phyloP scores from a whole-genome alignment of 2,797 vertebrate genomes.

The Phrynocephalus vlangalii region DNA sequence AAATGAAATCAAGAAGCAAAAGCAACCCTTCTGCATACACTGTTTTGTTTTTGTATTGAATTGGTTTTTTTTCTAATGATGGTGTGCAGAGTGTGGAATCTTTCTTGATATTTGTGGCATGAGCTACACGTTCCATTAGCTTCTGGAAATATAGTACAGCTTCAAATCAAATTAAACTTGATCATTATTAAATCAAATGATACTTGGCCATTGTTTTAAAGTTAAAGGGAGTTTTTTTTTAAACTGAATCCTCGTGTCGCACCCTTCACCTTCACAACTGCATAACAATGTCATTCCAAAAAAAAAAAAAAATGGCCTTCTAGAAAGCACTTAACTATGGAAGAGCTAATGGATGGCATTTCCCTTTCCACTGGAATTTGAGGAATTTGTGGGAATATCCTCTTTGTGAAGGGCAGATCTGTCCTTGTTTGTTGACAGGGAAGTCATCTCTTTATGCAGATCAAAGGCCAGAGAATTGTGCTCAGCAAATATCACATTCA shows the following conservation, averaged over 20 bases:
- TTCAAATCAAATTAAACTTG: neutral
- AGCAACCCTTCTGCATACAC: neutral
- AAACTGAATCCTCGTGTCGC: neutral
- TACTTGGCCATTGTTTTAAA: no score
- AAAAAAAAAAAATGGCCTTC: neutral
- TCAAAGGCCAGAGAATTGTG: no score
- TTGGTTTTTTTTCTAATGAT: neutral
- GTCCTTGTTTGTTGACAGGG: no score
- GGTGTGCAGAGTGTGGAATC: neutral
- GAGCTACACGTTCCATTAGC: neutral
- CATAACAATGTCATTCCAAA: neutral
- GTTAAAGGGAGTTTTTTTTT: neutral
- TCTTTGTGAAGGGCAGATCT: no score
- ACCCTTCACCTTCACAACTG: neutral
- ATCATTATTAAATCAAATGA: no score
- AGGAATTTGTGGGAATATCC: no score
- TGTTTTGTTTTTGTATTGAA: neutral
- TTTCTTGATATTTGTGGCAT: neutral
- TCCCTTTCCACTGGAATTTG: neutral
- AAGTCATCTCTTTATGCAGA: no score
- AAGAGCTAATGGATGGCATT: neutral
- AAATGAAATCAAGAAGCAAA: neutral
- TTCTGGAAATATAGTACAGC: neutral
- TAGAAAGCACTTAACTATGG: neutral
- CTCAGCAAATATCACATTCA: no score